Evolutionary conservation across 2,797 vertebrate genomes (phyloP), one percentile per base, ranked within the genome.

Genomic region (Thamnophis elegans): DNA sequence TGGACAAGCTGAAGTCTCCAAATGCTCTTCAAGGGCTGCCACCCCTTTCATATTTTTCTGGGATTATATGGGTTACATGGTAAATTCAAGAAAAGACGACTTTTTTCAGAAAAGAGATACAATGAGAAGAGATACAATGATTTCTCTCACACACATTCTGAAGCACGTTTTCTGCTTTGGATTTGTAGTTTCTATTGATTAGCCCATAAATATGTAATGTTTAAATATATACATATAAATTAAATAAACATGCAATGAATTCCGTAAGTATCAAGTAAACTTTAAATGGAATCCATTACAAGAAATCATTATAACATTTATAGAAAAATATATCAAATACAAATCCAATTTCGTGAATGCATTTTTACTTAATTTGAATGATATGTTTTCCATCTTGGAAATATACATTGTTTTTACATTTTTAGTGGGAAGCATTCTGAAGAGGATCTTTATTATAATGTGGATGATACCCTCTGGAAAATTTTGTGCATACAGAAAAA

Each of bases 381-480:
- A 73, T 73, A 32, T 36, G 2, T 73, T 73, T 73, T 36, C 68
- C 68, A 73, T 73, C 68, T 73, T 73, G n/a, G 6, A 73, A 65
- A 65, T 14, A 65, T 65, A 65, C 28, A n/a, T n/a, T 65, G 28
- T n/a, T 65, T n/a, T 65, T 65, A 65, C 26, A 65, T 65, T 65
- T 60, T 65, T 13, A 65, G 28, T 65, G 60, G 60, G 26, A 65
- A 53, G 5, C 18, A 12, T 53, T 85, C 47, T 22, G 47, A 85
- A 53, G 51, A 22, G 25, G 22, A 51, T 53, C 8, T 85, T 93
- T 65, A 89, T 91, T 91, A 91, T 89, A 91, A 56, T 26, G 51
- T 89, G 58, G 93, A 94, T 86, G 68, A 42, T 16, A 14, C 88
- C 56, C 59, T 26, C 22, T 91, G 42, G 42, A 95, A 93, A 32